Base-by-base conservation (phyloP, 2,113 vertebrate species). In the Trachemys scripta region DNA sequence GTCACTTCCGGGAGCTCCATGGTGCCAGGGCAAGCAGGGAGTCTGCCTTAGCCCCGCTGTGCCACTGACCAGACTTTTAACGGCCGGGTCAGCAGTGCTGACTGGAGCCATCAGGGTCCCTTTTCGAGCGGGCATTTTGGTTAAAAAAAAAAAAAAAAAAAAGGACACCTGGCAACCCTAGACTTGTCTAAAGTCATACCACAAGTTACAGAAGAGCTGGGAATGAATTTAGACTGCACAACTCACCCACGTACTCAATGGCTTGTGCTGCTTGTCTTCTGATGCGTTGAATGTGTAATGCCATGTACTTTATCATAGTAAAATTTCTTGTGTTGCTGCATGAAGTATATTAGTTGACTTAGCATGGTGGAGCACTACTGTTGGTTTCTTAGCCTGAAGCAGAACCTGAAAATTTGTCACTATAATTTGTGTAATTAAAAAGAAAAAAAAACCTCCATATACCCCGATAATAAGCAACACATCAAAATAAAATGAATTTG, bases 221-320 rank as follows among this genome's bases (percentile, higher is more conserved):
- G 82, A n/a, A 49, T 76, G 49, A 31, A 29, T 16, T 49, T 62
- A 69, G 65, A 38, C 8, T 49, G 72, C 56, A 84, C 42, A 88
- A 35, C 53, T 95, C n/a, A 50, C 16, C 20, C n/a, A 29, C 80
- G 84, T 0, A 0, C 2, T 95, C 14, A 2, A 6, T 5, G 69
- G 20, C 11, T 10, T 47, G 13, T 0, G 0, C 89, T 90, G 78
- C 47, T 13, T 90, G n/a, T 53, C 1, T 0, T 16, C 2, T 82
- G 85, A 17, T 2, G 14, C 49, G 75, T 53, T 56, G 69, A 59
- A 6, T 14, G 1, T 29, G 20, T 20, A 2, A 51, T 82, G 47
- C 47, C 45, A 19, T 2, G 2, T 80, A 1, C 49, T 80, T 59
- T 62, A 31, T 57, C 31, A 31, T 35, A 8, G 4, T 84, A 49